Percentiles rank a stretch among this genome's conserved stretches.
These are phyloP conservation scores for Acrossocheilus wenchowensis DNA, from an alignment of 2,797 vertebrate genomes.

Conservation along the genomic window DNA sequence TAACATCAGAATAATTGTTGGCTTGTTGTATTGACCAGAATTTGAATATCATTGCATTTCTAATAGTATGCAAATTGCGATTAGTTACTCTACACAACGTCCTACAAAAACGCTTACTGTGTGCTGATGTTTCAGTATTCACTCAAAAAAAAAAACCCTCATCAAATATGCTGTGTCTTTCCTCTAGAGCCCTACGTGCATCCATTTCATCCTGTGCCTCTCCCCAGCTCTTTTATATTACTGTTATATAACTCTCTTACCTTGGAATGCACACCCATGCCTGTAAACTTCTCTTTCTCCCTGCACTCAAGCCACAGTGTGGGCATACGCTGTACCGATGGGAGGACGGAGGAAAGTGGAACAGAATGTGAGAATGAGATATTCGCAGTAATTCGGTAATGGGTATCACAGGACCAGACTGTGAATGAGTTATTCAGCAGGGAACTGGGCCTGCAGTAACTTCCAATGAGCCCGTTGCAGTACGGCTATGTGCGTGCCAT, in stretches of 20 bases:
- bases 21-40: not conserved
- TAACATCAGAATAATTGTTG: not conserved
- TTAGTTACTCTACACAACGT: slow-evolving; percentile 11
- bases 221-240: slow-evolving; percentile 45
- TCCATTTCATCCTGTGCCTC: slow-evolving; percentile 41
- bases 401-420: slow-evolving; percentile 57
- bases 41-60: not conserved
- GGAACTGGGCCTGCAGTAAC: slow-evolving; percentile 46
- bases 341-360: slow-evolving; percentile 46
- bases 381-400: slow-evolving; percentile 57
- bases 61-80: not conserved
- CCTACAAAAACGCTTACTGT: not conserved
- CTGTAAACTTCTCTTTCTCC: slow-evolving; percentile 33
- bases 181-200: not conserved
- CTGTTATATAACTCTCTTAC: slow-evolving; percentile 49
- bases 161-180: slow-evolving; percentile 11
- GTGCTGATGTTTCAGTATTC: not conserved
- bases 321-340: slow-evolving; percentile 22
- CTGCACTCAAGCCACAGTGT: slow-evolving; percentile 35
- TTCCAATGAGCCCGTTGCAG: slow-evolving; percentile 42
- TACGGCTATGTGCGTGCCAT: slow-evolving; percentile 38
- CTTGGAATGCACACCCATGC: slow-evolving; percentile 47
- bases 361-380: slow-evolving; percentile 43
- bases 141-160: slow-evolving; percentile 3
- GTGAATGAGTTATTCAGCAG: slow-evolving; percentile 57